Base-by-base conservation (phyloP, 1,140 invertebrate species). In the Eriosoma lanigerum region DNA sequence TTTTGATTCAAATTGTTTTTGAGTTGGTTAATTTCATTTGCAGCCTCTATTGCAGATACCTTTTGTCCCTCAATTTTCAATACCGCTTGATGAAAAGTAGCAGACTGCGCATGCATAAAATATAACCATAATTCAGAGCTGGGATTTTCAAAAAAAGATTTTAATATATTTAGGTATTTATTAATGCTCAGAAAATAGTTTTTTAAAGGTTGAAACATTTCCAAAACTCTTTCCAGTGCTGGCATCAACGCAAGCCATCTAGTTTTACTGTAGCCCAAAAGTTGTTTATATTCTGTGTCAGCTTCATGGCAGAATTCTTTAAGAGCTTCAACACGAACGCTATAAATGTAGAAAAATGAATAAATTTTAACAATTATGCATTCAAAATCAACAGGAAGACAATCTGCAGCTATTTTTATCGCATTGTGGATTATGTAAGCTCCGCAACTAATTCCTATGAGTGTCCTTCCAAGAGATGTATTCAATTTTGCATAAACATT, bases 341-440 rank as follows among this genome's bases (percentile, higher is more conserved):
- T 50, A 26, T 70, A 70, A 26, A 70, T 50, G 21, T 70, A 48
- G 12, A 70, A 70, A 70, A 70, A 48, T 48, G 21, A 70, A 70
- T 24, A 70, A 15, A 26, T 48, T 44, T 70, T 70, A 13, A 70
- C 66, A 24, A 70, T 70, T 15, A 48, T 48, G 3, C 66, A 70
- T 48, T 70, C 15, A 21, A 70, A 19, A 21, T 48, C 24, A 70
- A 48, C 10, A 46, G 66, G 66, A 21, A 48, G 21, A 48, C 19
- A 70, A 48, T 48, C 21, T 13, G 66, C 44, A 70, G n/a, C 44
- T 21, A n/a, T 46, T 70, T 48, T 48, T 10, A 48, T 48, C 1
- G 44, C 21, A 48, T 26, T 70, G 38, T 70, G 66, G 1, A 70
- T 19, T 15, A 70, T 48, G 10, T 48, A 21, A 24, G 66, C 44